phyloP scores from a whole-genome alignment of 2,888 invertebrate species.

The Scaptodrosophila latifasciaeformis region DNA sequence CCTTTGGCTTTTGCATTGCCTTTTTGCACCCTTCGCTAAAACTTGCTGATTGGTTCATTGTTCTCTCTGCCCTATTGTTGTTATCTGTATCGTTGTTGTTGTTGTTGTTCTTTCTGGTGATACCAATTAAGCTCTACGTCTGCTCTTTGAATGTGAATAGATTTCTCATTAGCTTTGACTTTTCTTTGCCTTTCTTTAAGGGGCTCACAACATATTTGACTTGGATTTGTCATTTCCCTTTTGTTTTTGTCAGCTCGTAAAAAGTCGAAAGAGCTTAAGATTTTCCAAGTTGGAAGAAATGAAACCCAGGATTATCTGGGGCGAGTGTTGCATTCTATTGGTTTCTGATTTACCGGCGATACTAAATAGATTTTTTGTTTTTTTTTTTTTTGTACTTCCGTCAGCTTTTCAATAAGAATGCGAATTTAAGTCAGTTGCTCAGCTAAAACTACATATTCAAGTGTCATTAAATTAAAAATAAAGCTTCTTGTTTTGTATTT shows the following conservation, averaged over 20 bases:
- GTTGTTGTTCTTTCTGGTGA: constrained; percentile 17
- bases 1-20: constrained; percentile 35
- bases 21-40: constrained; percentile 45
- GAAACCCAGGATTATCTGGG: constrained; percentile 44
- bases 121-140: constrained; percentile 66
- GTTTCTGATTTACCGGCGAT: constrained; percentile 62
- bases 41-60: constrained; percentile 48
- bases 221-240: constrained; percentile 69
- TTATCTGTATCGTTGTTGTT: too few species aligned
- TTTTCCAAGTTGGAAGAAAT: constrained; percentile 27
- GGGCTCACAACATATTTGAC: constrained; percentile 54
- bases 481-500: background rate
- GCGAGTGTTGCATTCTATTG: constrained; percentile 47
- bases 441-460: too few species aligned
- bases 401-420: background rate
- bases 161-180: constrained; percentile 48
- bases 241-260: constrained; percentile 15
- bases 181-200: constrained; percentile 12
- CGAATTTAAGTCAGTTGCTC: too few species aligned
- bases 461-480: constrained; percentile 3
- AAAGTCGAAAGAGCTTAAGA: constrained; percentile 63
- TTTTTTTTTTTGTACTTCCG: constrained; percentile 17
- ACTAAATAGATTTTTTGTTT: too few species aligned
- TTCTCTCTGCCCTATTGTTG: constrained; percentile 16
- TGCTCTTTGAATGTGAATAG: too few species aligned